Conservation (phyloP, 2,797 vertebrate genomes). For the Rhyacichthys aspro region DNA sequence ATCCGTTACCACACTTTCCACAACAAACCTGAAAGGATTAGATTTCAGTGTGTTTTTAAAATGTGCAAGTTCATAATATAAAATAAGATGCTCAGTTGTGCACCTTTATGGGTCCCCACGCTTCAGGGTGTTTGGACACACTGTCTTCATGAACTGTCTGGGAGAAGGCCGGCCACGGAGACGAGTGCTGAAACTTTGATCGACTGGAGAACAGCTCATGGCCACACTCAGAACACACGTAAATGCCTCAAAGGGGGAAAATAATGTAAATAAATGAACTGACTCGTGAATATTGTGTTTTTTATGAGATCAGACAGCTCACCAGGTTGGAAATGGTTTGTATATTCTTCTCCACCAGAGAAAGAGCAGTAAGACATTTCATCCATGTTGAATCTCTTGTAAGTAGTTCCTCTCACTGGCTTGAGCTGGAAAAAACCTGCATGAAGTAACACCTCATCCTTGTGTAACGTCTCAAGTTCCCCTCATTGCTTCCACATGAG, state of each 20-base stretch:
- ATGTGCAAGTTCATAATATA: background rate
- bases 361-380: constrained; percentile 86
- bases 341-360: constrained; percentile 78
- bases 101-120: constrained; percentile 83
- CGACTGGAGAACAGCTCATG: constrained; percentile 86
- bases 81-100: background rate
- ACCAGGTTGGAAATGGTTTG: constrained; percentile 84
- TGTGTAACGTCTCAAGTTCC: constrained; percentile 1
- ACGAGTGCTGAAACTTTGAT: constrained; percentile 84
- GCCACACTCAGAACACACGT: constrained; percentile 82
- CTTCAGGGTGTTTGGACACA: constrained; percentile 79
- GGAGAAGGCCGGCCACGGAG: constrained; percentile 87
- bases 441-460: no score
- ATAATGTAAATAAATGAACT: background rate
- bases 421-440: constrained; percentile 25
- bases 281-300: background rate
- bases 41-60: background rate
- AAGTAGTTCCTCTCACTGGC: background rate
- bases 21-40: constrained; percentile 83
- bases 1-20: constrained; percentile 87
- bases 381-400: constrained; percentile 39
- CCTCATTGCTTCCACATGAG: constrained; percentile 46
- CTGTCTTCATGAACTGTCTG: constrained; percentile 82
- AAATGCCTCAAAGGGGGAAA: constrained; percentile 70
- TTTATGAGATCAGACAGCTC: constrained; percentile 32